Evolutionary conservation across 2,888 invertebrate species (phyloP).

Genomic region (Chalcosyrphus nemorum): DNA sequence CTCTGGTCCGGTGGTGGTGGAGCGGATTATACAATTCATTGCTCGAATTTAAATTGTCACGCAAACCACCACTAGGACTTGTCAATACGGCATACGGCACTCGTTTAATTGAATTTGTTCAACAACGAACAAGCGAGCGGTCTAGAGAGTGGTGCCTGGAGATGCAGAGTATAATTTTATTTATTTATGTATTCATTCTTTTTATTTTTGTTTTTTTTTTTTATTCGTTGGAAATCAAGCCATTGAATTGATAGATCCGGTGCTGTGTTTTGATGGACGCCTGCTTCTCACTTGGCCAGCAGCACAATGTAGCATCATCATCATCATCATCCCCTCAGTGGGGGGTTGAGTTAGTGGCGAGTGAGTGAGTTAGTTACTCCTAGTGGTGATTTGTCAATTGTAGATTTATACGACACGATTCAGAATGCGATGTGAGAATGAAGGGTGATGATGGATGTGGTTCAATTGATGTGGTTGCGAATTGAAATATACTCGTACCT

Average conservation of each 20-base stretch:
- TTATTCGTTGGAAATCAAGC: slow-evolving; percentile 56
- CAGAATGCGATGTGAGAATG: slow-evolving; percentile 66
- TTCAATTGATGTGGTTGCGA: slow-evolving; percentile 70
- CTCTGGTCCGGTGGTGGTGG: too few relatives aligned
- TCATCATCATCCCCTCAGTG: slow-evolving; percentile 57
- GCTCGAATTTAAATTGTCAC: slow-evolving; percentile 73
- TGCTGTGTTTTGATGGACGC: slow-evolving; percentile 70
- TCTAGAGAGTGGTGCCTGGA: slow-evolving; percentile 1
- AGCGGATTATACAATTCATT: slow-evolving; percentile 71
- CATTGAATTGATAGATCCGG: slow-evolving; percentile 73
- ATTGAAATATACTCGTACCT: slow-evolving; percentile 65
- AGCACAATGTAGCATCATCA: slow-evolving; percentile 1
- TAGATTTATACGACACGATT: slow-evolving; percentile 72
- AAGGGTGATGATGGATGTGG: slow-evolving; percentile 73
- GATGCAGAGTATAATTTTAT: slow-evolving; percentile 50
- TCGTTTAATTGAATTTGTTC: slow-evolving; percentile 73
- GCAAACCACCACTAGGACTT: slow-evolving; percentile 71
- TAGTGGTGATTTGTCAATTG: slow-evolving; percentile 73
- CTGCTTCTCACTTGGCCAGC: slow-evolving; percentile 46
- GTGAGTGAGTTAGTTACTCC: slow-evolving; percentile 66
- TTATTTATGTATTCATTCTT: slow-evolving; percentile 65
- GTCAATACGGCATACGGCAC: slow-evolving; percentile 72
- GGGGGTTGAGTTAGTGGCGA: slow-evolving; percentile 64
- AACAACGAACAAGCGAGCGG: slow-evolving; percentile 54
- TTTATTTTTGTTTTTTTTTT: slow-evolving; percentile 27